Evolutionary conservation across 2,797 vertebrate species (phyloP), one percentile per base, ranked within the genome.

Genomic region (Chaetophractus vellerosus): DNA sequence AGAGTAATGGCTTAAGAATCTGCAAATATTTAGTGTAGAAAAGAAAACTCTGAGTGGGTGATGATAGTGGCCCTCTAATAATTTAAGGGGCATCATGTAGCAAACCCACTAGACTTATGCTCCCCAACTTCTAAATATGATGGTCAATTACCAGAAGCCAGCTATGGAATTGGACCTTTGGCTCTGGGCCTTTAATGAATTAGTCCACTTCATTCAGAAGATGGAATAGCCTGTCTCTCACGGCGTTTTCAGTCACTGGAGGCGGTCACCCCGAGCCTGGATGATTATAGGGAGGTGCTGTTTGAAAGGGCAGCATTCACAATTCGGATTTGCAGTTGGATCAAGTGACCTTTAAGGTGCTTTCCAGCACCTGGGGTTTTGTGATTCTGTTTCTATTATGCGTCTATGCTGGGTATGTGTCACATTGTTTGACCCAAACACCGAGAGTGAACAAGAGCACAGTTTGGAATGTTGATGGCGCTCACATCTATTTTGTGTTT

Each of bases 401-500:
- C 36, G 6, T 80, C 55, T 26, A 61, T 2, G 61, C 88, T 87
- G 88, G 80, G 26, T 88, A 31, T 91, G 95, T 4, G 0, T 91
- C 92, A 61, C 84, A 45, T 61, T 97, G 86, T 83, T 92, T 84
- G 76, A 88, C 92, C 21, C 88, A 5, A 95, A 66, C 9, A 33
- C 87, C 1, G 14, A 92, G 85, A 74, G 45, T 28, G 45, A 93
- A 69, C 48, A 66, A 90, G 85, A 89, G 61, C 6, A 3, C 52
- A 7, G 72, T 84, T 83, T 95, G 92, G 94, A 95, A 48, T 81
- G 93, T 92, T 80, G 89, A 81, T 75, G 95, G 82, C 69, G 96
- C 96, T 97, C 91, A 74, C 88, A 81, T 96, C 92, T 88, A 95
- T 95, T 74, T 90, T 96, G 93, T 82, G 91, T 95, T 98, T 98